Conservation (phyloP, 1,140 invertebrate species). For the Drosophila nannoptera region DNA sequence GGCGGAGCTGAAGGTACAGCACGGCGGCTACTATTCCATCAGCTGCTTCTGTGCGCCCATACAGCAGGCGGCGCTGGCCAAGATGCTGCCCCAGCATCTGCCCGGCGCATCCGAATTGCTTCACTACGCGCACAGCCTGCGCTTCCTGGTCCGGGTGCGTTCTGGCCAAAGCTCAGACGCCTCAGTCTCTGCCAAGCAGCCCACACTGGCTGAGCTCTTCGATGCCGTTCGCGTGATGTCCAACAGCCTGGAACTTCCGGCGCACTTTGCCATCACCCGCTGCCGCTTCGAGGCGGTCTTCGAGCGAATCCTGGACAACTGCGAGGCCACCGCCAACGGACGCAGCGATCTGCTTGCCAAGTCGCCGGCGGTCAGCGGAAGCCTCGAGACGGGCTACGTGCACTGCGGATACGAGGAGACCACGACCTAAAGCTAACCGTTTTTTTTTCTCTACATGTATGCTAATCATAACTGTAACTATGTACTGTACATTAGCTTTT, state of each 20-base stretch:
- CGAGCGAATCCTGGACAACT: constrained; percentile 69
- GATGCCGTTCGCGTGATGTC: constrained; percentile 43
- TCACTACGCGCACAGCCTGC: constrained; percentile 62
- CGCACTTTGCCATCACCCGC: constrained; percentile 60
- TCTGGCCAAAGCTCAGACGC: neutral
- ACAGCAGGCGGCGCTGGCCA: constrained; percentile 53
- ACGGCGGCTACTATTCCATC: constrained; percentile 72
- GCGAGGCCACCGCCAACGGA: constrained; percentile 16
- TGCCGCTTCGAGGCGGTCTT: constrained; percentile 74
- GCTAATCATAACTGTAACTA: neutral
- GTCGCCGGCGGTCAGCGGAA: constrained; percentile 54
- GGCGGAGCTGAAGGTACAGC: constrained; percentile 85
- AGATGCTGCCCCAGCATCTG: constrained; percentile 49
- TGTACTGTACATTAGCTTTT: neutral
- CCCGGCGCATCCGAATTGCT: constrained; percentile 56
- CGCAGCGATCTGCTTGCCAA: constrained; percentile 45
- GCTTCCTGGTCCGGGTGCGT: constrained; percentile 50
- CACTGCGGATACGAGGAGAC: constrained; percentile 74
- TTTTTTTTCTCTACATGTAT: constrained; percentile 12
- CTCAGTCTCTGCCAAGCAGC: constrained; percentile 1
- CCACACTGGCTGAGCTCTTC: constrained; percentile 59
- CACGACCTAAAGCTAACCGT: constrained; percentile 30
- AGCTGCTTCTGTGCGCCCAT: constrained; percentile 65
- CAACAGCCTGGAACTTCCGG: constrained; percentile 32
- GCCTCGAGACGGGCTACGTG: constrained; percentile 60